Evolutionary conservation across 1,140 invertebrate species (phyloP).

Genomic region (Littorina saxatilis): DNA sequence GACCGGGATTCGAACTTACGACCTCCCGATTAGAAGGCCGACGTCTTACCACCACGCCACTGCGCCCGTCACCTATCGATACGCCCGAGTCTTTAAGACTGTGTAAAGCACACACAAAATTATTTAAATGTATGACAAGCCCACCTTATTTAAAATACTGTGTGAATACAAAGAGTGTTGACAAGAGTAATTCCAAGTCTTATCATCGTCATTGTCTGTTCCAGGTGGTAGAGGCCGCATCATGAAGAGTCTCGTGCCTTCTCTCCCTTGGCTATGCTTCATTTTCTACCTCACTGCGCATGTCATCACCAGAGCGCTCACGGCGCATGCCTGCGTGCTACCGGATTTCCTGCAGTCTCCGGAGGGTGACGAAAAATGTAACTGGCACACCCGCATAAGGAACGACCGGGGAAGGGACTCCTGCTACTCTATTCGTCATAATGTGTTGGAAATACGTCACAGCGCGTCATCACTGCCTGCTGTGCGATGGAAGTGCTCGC

Average conservation of each 20-base stretch:
- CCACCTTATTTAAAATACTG: no score
- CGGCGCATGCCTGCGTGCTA: conserved; percentile 36
- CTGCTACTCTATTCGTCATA: conserved; percentile 43
- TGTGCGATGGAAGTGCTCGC: conserved; percentile 44
- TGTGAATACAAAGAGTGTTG: no score
- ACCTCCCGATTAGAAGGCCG: no score
- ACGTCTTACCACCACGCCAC: no score
- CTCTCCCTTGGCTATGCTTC: not conserved
- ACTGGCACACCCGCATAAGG: conserved; percentile 45
- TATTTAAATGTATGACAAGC: no score
- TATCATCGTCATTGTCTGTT: not conserved
- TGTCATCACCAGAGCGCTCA: not conserved
- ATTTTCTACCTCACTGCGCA: conserved; percentile 8
- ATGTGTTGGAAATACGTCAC: conserved; percentile 40
- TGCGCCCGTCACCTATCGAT: no score
- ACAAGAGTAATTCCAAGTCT: no score
- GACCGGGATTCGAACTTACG: no score
- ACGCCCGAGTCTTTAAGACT: no score
- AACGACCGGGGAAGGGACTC: conserved; percentile 31
- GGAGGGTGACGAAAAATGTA: conserved; percentile 22
- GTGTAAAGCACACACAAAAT: no score
- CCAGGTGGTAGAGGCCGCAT: no score
- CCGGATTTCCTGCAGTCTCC: conserved; percentile 33
- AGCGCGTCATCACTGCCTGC: not conserved
- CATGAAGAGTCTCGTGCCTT: not conserved